Evolutionary conservation across 30 jellyfish, hydroid and myxozoan species (phyloP).

Genomic region (Sanderia malayensis): DNA sequence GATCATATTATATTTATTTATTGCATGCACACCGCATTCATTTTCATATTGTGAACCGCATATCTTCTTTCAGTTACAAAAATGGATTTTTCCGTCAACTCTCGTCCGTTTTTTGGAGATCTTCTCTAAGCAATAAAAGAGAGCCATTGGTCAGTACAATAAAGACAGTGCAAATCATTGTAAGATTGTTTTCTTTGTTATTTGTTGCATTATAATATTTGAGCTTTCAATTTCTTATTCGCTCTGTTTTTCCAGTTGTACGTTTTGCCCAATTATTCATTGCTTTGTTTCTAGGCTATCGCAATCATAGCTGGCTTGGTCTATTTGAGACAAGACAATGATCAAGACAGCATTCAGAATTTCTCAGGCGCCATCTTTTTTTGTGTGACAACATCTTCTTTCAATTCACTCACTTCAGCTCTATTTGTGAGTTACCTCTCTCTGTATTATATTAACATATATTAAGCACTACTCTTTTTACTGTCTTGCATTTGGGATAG

Average conservation of each 20-base stretch:
- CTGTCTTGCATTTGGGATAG: neutral
- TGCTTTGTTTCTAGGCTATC: constrained; percentile 52
- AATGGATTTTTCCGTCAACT: constrained; percentile 83
- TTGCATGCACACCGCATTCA: too few species aligned
- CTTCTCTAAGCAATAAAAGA: constrained; percentile 73
- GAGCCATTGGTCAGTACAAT: constrained; percentile 84
- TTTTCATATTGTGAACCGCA: too few species aligned
- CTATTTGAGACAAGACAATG: constrained; percentile 68
- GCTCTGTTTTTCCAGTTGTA: neutral
- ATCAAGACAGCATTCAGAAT: constrained; percentile 80
- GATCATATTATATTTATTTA: too few species aligned
- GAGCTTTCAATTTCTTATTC: neutral
- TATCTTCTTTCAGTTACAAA: constrained; percentile 52
- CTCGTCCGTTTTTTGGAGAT: constrained; percentile 81
- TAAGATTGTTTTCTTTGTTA: constrained; percentile 27
- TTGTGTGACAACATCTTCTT: constrained; percentile 68
- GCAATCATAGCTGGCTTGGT: constrained; percentile 90
- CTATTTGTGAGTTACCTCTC: constrained; percentile 65
- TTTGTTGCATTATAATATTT: neutral
- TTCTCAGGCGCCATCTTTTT: constrained; percentile 91
- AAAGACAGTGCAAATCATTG: constrained; percentile 61
- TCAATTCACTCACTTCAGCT: constrained; percentile 78
- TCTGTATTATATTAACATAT: too few species aligned
- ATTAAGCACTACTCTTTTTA: neutral
- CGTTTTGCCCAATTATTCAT: neutral